Base-by-base conservation (phyloP, 2,113 vertebrate species). In the Channa argus region DNA sequence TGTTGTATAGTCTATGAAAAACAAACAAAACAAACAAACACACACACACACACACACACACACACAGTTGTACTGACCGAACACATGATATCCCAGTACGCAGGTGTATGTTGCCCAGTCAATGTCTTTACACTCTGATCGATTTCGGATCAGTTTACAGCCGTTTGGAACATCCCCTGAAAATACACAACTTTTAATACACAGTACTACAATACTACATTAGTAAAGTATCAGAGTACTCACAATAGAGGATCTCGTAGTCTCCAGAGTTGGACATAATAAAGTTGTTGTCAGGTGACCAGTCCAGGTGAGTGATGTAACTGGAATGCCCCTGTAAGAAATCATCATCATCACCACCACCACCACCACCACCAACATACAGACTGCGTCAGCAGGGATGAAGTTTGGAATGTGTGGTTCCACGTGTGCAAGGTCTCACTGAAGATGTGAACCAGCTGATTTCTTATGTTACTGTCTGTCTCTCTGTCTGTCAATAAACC, bases 191-290 rank as follows among this genome's bases (percentile, higher is more conserved):
- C 11, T 11, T 15, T 72, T 46, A 83, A 5, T 13, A 33, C 43
- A 69, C 71, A 56, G 4, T 41, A 41, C 6, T 24, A 24, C 24
- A 24, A 24, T 24, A 24, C 24, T 24, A 24, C 24, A 24, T 1
- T 24, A 24, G 24, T 24, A 24, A 24, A 24, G n/a, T 39, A 13
- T 33, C 3, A 3, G 6, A 45, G 38, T 90, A 97, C 98, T 99
- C 89, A 99, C 98, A 99, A 95, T 99, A 98, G 80, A 99, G 87
- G 92, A 99, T 99, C 95, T 99, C 98, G 68, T 99, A 99, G 94
- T 99, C 98, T 93, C 98, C 98, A 33, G 98, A 99, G 95, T 99
- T 99, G 91, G 98, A 99, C 98, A 99, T 99, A 93, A 99, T 98
- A 80, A 95, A 95, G 85, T 96, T 97, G 92, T 99, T 99, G 92